A percentile compares a stretch with the other conserved stretches of the same genome.
Conservation (phyloP, 2,797 vertebrate genomes). For the Xiphophorus birchmanni region DNA sequence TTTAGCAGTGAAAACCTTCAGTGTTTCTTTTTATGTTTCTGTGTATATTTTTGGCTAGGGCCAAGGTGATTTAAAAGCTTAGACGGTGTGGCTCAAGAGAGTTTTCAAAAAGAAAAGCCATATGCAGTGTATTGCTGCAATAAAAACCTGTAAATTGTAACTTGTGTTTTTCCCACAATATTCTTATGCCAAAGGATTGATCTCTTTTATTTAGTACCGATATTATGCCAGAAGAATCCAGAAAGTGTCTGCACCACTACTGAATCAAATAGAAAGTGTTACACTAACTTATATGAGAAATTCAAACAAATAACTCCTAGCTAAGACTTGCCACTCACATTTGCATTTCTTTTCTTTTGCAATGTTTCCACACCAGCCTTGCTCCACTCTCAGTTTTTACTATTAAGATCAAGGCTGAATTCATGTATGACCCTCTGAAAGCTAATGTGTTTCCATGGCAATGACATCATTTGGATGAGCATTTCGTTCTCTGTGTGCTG, state of each 20-base stretch:
- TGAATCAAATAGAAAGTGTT: not conserved
- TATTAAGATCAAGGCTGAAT: conserved; percentile 11
- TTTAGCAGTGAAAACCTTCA: conserved; percentile 8
- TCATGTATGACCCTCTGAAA: conserved; percentile 15
- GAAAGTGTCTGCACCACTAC: not conserved
- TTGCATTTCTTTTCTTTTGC: conserved; percentile 10
- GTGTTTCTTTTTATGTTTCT: conserved; percentile 7
- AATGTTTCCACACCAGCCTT: conserved; percentile 1
- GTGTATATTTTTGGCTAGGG: not conserved
- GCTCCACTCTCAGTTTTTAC: conserved; percentile 6
- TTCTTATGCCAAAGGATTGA: conserved; percentile 10
- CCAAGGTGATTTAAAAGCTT: not conserved
- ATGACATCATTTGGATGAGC: conserved; percentile 37
- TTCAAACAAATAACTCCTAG: conserved; percentile 3
- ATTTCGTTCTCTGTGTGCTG: conserved; percentile 17
- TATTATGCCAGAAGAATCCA: not conserved
- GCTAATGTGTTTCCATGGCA: conserved; percentile 35
- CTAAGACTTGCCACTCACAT: conserved; percentile 10
- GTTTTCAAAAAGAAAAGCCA: not conserved
- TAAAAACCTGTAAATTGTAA: not conserved
- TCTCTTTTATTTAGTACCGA: not conserved
- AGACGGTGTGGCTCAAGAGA: not conserved
- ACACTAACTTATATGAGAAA: not conserved
- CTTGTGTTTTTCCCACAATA: not conserved
- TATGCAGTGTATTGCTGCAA: not conserved